Base-by-base conservation (phyloP, 2,797 vertebrate species). In the Sebastes reedi region DNA sequence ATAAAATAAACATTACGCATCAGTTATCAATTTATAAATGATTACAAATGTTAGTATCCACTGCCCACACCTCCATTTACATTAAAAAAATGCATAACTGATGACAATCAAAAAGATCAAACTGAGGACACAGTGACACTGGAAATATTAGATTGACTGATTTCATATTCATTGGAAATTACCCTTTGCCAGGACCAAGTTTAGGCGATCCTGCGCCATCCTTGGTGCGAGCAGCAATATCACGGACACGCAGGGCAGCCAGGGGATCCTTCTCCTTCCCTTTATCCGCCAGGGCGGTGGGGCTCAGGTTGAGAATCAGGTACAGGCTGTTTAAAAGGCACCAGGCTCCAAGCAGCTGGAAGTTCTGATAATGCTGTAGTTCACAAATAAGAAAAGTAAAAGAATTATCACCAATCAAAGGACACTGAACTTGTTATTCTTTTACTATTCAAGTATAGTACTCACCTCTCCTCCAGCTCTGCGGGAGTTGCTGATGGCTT, bases 181-280 rank as follows among this genome's bases (percentile, higher is more conserved):
- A 99, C 99, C 99, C 98, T 95, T 99, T 99, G 24, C 97, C 98
- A 36, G 99, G 99, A 61, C 97, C 98, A 77, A 99, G 95, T 90
- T 99, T 99, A 69, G 99, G 99, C n/a, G 99, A 99, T 64, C 99
- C 98, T 42, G 97, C 98, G 0, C 98, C 97, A 36, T 99, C 99
- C 84, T 99, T 99, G 5, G 97, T 96, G 24, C 99, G 97, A 75
- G 97, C 95, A 68, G 97, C 97, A 60, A 99, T 99, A 88, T 99
- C 98, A 76, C 98, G 94, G 75, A 99, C 99, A 0, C 99, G 96
- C 64, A 99, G 96, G 9, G 99, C 98, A 55, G 99, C 99, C 92
- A 99, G 77, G 0, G 99, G 99, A 86, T 99, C 99, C 80, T 99
- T 99, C 92, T 99, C 99, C 88, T 99, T 99, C 4, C 99, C 99